Evolutionary conservation across 2,888 invertebrate species (phyloP).

Genomic region (Leptopilina myrica): DNA sequence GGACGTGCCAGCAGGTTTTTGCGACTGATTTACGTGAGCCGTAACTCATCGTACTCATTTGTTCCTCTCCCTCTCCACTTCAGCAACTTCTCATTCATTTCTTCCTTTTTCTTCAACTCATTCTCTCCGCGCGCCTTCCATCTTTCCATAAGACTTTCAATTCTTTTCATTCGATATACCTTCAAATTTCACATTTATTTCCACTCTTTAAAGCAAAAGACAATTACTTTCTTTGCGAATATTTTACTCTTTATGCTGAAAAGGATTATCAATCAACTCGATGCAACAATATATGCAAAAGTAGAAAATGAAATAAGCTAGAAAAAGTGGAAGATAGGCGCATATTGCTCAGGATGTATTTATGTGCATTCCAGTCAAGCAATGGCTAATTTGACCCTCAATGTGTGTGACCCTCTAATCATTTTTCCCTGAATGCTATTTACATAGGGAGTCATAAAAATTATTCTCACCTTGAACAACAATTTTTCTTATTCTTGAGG

Average conservation of each 20-base stretch:
- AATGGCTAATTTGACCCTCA: slow-evolving; percentile 9
- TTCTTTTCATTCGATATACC: slow-evolving; percentile 39
- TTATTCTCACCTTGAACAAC: neutral
- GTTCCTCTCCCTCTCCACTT: slow-evolving; percentile 64
- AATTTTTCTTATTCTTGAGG: neutral
- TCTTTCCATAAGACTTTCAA: slow-evolving; percentile 55
- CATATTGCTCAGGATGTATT: neutral
- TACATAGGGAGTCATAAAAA: neutral
- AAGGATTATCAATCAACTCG: too few relatives aligned
- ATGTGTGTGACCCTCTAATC: neutral
- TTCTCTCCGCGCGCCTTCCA: slow-evolving; percentile 48
- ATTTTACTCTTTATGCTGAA: too few relatives aligned
- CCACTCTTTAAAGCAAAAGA: too few relatives aligned
- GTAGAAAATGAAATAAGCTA: too few relatives aligned
- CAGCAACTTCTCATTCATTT: slow-evolving; percentile 56
- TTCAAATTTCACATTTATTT: too few relatives aligned
- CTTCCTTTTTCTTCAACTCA: slow-evolving; percentile 52
- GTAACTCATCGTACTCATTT: slow-evolving; percentile 77
- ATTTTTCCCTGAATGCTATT: neutral
- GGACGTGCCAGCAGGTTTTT: slow-evolving; percentile 70
- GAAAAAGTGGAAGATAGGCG: too few relatives aligned
- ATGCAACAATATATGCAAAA: too few relatives aligned
- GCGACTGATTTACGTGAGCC: slow-evolving; percentile 76
- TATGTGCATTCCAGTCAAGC: slow-evolving; percentile 8
- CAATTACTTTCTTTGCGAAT: too few relatives aligned